Base-by-base conservation (phyloP, 2,797 vertebrate genomes). In the Oryzias dopingdopingensis region DNA sequence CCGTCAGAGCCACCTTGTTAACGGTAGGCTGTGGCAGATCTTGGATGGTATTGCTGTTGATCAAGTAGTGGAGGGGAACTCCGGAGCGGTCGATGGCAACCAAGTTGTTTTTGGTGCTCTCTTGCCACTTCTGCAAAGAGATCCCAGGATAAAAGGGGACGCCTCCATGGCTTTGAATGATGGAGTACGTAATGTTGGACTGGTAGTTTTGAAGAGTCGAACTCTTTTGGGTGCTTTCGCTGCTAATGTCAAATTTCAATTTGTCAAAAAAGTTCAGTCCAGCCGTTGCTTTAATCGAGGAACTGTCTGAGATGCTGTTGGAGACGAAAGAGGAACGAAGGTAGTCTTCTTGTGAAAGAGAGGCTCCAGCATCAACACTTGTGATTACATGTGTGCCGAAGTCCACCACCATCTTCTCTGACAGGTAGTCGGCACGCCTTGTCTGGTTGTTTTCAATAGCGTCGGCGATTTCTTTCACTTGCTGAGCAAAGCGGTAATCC, bases 401-500 rank as follows among this genome's bases (percentile, higher is more conserved):
- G 70, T 95, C 91, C 56, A 95, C 77, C 29, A 98, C 91, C 82
- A 98, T 89, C 77, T 82, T 85, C 71, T 98, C 95, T 0, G 96
- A 91, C 51, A 96, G 88, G 53, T 93, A 96, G 2, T 88, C 77
- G 2, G 91, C 92, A 42, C 84, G 91, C 23, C 70, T 88, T 0
- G 93, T 96, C 85, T 95, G 94, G 73, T 97, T 97, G 87, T 94
- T 97, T 67, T 95, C 94, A 44, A 96, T 83, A 17, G 92, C 87
- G 15, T 92, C 89, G 1, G 91, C 92, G 0, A 98, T 95, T 1
- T 85, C 84, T 63, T 88, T 58, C 47, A 86, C 90, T 72, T 93
- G 91, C 52, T 89, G 84, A 66, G 56, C 89, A 72, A 98, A 97
- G 26, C 83, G 80, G 15, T 49, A 1, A 55, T 94, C 93, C 58